Conservation (phyloP, 2,888 invertebrate species). For the Pterobdella sp. region DNA sequence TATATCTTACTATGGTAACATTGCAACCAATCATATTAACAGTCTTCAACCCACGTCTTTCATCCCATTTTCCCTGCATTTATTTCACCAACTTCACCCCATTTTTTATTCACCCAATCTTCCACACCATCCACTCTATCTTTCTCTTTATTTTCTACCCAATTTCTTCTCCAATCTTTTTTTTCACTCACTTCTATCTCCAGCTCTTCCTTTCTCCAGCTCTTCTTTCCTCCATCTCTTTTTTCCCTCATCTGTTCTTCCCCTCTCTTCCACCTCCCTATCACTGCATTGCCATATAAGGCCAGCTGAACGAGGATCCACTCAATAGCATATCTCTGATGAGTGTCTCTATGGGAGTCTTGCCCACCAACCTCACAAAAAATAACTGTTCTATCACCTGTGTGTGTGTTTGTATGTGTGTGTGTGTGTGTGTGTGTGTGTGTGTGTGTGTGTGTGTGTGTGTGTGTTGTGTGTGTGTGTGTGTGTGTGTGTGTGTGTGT, state of each 20-base stretch:
- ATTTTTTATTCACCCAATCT: too few relatives aligned
- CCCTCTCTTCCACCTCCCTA: neutral
- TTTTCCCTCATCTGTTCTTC: neutral
- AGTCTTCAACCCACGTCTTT: too few relatives aligned
- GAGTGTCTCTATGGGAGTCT: conserved; percentile 20
- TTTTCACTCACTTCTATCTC: too few relatives aligned
- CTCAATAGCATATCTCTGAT: conserved; percentile 60
- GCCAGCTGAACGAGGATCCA: conserved; percentile 78
- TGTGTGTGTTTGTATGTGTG: too few relatives aligned
- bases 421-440: conserved; percentile 23
- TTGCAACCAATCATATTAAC: too few relatives aligned
- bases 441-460: conserved; percentile 25
- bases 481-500: conserved; percentile 21
- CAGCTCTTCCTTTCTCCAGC: too few relatives aligned
- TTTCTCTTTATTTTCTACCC: too few relatives aligned
- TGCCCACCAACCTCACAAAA: conserved; percentile 78
- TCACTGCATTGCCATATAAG: conserved; percentile 30
- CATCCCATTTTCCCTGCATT: too few relatives aligned
- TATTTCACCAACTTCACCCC: too few relatives aligned
- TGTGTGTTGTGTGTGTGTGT: conserved; percentile 18
- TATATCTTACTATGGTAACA: too few relatives aligned
- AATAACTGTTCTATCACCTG: conserved; percentile 90
- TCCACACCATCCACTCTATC: too few relatives aligned
- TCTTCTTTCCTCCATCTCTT: neutral
- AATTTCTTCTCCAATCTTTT: too few relatives aligned